Conservation (phyloP, 2,797 vertebrate genomes). For the Selene dorsalis region DNA sequence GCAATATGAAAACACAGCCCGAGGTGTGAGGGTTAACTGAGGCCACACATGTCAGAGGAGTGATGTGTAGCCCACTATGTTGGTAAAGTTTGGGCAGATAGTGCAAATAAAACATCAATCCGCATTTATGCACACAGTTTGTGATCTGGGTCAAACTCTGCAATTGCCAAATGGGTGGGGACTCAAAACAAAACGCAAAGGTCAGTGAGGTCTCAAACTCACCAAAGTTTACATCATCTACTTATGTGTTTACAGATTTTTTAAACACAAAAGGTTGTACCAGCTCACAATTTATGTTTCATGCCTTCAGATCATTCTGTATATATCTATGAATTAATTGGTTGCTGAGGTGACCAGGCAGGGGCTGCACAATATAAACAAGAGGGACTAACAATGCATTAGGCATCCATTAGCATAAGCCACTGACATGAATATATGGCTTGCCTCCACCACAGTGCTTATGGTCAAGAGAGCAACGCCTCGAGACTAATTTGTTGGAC, state of each 20-base stretch:
- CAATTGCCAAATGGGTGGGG: constrained; percentile 30
- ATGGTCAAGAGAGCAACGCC: constrained; percentile 57
- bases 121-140: constrained; percentile 8
- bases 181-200: constrained; percentile 20
- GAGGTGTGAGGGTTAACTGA: constrained; percentile 56
- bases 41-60: constrained; percentile 53
- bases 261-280: constrained; percentile 5
- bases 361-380: constrained; percentile 39
- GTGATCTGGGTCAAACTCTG: constrained; percentile 28
- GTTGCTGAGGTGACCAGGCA: constrained; percentile 26
- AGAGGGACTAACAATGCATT: constrained; percentile 33
- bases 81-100: constrained; percentile 1
- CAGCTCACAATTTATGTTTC: not conserved
- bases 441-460: constrained; percentile 43
- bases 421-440: constrained; percentile 27
- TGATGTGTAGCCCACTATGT: constrained; percentile 19
- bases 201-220: constrained; percentile 16
- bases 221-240: not conserved
- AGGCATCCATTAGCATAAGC: constrained; percentile 41
- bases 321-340: constrained; percentile 19
- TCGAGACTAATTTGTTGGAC: constrained; percentile 46
- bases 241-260: constrained; percentile 10
- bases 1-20: constrained; percentile 67
- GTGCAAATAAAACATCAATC: constrained; percentile 28
- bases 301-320: not conserved